A percentile compares a stretch with the other conserved stretches of the same genome.
phyloP scores from a whole-genome alignment of 2,797 vertebrate species.

The Enteromius thamalakanensis region DNA sequence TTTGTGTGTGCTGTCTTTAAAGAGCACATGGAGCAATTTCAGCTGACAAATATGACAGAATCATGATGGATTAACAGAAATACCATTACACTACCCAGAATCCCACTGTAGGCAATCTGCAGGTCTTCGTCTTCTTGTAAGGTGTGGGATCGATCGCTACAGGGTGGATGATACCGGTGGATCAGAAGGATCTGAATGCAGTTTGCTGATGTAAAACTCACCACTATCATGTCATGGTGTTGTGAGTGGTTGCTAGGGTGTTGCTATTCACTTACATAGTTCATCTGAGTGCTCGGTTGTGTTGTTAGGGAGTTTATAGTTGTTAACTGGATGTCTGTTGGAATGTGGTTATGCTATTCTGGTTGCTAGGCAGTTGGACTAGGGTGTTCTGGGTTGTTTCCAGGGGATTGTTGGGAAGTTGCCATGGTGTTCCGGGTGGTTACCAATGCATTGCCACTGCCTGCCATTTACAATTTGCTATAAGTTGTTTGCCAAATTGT shows the following conservation, averaged over 20 bases:
- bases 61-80: constrained; percentile 31
- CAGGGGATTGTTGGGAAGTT: neutral
- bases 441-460: neutral
- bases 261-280: neutral
- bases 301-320: neutral
- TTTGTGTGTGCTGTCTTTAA: constrained; percentile 20
- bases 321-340: neutral
- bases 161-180: neutral
- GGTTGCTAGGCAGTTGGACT: neutral
- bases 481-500: neutral
- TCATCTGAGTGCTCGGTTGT: neutral
- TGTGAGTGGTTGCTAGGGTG: neutral
- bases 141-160: neutral
- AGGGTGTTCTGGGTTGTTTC: neutral
- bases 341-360: neutral
- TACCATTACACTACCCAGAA: constrained; percentile 20
- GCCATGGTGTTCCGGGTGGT: neutral
- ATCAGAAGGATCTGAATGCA: neutral
- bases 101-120: neutral
- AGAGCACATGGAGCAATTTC: constrained; percentile 29
- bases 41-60: constrained; percentile 25
- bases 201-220: neutral
- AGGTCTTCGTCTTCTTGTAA: neutral
- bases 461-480: neutral
- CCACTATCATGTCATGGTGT: neutral